These are phyloP conservation scores for Xyrichtys novacula DNA, from an alignment of 2,797 vertebrate species.

Conservation along the genomic window DNA sequence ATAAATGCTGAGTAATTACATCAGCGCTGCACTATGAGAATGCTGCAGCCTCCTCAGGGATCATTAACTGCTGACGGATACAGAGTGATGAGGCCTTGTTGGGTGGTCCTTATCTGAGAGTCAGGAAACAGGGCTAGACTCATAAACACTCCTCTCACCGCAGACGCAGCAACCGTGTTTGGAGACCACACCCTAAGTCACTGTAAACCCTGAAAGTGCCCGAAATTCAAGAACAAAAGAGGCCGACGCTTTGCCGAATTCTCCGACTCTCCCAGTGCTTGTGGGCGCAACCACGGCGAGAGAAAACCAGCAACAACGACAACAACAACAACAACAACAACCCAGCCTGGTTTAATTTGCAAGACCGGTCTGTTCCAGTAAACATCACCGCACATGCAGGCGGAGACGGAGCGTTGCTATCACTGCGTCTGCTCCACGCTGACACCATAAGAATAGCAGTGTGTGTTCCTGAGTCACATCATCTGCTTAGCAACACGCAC, in stretches of 20 bases:
- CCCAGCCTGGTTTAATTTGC: constrained; percentile 65
- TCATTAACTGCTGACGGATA: constrained; percentile 76
- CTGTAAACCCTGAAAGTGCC: constrained; percentile 58
- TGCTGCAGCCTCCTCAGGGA: constrained; percentile 59
- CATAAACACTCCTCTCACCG: constrained; percentile 75
- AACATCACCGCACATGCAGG: constrained; percentile 54
- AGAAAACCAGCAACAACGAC: too few relatives aligned
- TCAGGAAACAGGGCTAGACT: constrained; percentile 79
- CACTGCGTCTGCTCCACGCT: constrained; percentile 55
- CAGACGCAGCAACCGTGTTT: constrained; percentile 73
- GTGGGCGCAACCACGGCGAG: constrained; percentile 33
- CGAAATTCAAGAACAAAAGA: constrained; percentile 30
- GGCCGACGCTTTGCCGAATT: constrained; percentile 26
- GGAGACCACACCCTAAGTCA: constrained; percentile 73
- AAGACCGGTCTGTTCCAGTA: constrained; percentile 60
- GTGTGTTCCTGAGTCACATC: constrained; percentile 80
- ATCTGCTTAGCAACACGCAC: constrained; percentile 84
- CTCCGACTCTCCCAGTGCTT: constrained; percentile 39
- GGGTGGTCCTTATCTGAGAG: constrained; percentile 83
- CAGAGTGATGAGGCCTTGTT: constrained; percentile 72
- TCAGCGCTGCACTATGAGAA: constrained; percentile 61
- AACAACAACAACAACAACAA: constrained; percentile 42
- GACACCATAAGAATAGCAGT: constrained; percentile 59
- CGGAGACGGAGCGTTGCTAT: constrained; percentile 58
- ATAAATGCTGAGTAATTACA: constrained; percentile 79